Conservation (phyloP, 2,797 vertebrate species). For the Etheostoma perlongum region DNA sequence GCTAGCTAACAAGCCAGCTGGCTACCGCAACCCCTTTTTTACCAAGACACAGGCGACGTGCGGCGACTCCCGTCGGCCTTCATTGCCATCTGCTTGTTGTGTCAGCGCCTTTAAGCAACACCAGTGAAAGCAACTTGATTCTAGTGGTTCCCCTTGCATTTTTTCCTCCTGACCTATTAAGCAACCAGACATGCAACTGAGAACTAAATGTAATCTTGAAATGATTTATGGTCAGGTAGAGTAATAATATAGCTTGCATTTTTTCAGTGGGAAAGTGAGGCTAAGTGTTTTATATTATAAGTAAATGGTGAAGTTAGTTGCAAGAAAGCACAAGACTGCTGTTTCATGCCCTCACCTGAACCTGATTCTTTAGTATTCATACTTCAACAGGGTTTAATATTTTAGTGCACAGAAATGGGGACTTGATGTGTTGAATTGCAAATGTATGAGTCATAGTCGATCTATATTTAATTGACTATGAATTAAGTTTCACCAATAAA, state of each 20-base stretch:
- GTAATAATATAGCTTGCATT: constrained; percentile 40
- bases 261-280: constrained; percentile 47
- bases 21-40: no score
- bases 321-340: constrained; percentile 41
- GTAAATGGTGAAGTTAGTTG: constrained; percentile 43
- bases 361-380: constrained; percentile 44
- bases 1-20: no score
- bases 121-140: constrained; percentile 44
- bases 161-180: constrained; percentile 60
- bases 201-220: constrained; percentile 63
- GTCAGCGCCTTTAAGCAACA: constrained; percentile 12
- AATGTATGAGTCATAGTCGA: constrained; percentile 68
- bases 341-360: constrained; percentile 38
- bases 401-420: constrained; percentile 61
- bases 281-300: constrained; percentile 59
- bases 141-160: constrained; percentile 22
- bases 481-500: constrained; percentile 67
- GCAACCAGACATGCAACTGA: constrained; percentile 55
- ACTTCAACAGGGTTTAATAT: constrained; percentile 68
- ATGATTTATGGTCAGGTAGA: constrained; percentile 58
- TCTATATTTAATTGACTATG: constrained; percentile 75
- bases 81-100: no score
- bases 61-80: no score
- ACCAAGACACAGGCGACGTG: no score
- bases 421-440: constrained; percentile 65